These are phyloP conservation scores for Ornithoptera alexandrae DNA, from an alignment of 2,888 invertebrate species.

Conservation along the genomic window DNA sequence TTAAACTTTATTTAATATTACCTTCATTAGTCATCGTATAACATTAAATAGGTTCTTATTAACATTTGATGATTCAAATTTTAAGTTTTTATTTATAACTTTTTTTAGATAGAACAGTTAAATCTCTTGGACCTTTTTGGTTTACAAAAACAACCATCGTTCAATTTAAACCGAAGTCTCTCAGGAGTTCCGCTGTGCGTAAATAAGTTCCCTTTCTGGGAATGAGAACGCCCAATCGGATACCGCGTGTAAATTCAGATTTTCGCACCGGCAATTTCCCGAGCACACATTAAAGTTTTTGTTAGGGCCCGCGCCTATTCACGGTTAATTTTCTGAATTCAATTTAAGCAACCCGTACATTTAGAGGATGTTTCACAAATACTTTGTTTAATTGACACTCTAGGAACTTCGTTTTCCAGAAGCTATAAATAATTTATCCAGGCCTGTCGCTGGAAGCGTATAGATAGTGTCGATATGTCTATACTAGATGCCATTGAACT, in stretches of 20 bases:
- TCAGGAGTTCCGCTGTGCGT: conserved; percentile 58
- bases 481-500: conserved; percentile 52
- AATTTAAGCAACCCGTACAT: conserved; percentile 65
- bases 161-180: conserved; percentile 31
- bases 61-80: neutral
- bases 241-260: conserved; percentile 66
- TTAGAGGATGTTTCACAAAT: conserved; percentile 60
- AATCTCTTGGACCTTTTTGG: neutral
- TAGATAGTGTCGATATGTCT: conserved; percentile 44
- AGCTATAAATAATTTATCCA: conserved; percentile 60
- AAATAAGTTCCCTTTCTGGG: conserved; percentile 63
- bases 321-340: conserved; percentile 69
- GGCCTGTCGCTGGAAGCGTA: conserved; percentile 41
- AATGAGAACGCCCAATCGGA: conserved; percentile 58
- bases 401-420: conserved; percentile 49
- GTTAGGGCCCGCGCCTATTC: conserved; percentile 54
- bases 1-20: too few species aligned
- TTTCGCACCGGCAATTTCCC: conserved; percentile 61
- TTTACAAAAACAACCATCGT: conserved; percentile 1
- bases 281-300: conserved; percentile 72
- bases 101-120: neutral
- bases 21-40: too few species aligned
- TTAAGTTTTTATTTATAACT: neutral
- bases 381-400: conserved; percentile 66
- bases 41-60: too few species aligned